Percentiles rank a stretch among this genome's conserved stretches.
phyloP scores from a whole-genome alignment of 1,140 invertebrate species.

The Diuraphis noxia region DNA sequence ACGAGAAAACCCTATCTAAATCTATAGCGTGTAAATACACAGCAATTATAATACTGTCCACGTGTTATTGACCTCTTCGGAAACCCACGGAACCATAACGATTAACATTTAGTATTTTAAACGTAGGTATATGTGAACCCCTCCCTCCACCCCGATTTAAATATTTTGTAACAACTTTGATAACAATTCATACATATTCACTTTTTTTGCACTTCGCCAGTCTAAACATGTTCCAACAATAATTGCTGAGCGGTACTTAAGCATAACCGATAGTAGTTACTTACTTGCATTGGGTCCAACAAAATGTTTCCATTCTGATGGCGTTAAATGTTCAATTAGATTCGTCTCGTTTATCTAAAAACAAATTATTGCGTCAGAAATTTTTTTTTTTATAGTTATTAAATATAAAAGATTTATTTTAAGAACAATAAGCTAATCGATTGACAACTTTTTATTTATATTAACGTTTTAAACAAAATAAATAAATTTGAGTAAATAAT shows the following conservation, averaged over 20 bases:
- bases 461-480: background rate
- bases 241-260: background rate
- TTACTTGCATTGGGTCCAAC: constrained; percentile 31
- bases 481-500: background rate
- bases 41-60: background rate
- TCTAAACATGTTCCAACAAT: background rate
- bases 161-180: constrained; percentile 45
- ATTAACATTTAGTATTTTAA: constrained; percentile 27
- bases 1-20: constrained; percentile 27
- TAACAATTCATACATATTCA: constrained; percentile 33
- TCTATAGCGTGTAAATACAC: constrained; percentile 10
- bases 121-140: background rate
- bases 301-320: constrained; percentile 50
- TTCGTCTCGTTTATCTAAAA: constrained; percentile 51
- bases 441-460: background rate
- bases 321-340: constrained; percentile 46
- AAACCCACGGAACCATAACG: constrained; percentile 50
- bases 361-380: background rate
- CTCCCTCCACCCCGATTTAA: background rate
- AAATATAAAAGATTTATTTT: background rate
- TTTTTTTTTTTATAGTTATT: background rate
- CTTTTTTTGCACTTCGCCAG: background rate
- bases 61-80: constrained; percentile 49
- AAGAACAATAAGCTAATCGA: background rate
- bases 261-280: background rate